Evolutionary conservation across 35 echinoderm and acorn worm species (phyloP), one percentile per base, ranked within the genome.

Genomic region (Acanthaster planci): DNA sequence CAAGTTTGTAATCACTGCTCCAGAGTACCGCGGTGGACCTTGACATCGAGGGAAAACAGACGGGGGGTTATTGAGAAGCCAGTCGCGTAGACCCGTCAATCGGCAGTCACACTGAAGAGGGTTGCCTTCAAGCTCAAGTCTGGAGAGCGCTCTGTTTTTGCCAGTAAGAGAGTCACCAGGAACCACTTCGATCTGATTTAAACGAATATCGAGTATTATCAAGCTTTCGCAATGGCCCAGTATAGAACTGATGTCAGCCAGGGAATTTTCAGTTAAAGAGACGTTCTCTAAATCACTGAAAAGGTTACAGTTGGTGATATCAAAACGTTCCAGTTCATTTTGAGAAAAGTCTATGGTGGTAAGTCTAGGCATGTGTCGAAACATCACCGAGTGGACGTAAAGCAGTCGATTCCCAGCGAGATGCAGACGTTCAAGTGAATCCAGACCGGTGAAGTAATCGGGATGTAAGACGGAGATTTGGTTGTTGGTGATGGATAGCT

Each of bases 21-120:
- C 64, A 31, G 22, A 26, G 26, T 31, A 72, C 23, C 23, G 26
- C 34, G 7, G 23, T 72, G 64, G 64, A 31, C 64, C 64, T 14
- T 72, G 64, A 72, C 64, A 72, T 31, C 23, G 29, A 35, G 64
- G 64, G 64, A 30, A 14, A 72, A 34, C 7, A 15, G 64, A 35
- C 15, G 64, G 64, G 26, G 64, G 64, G 30, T 72, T 72, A 26
- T 72, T 72, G 26, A 14, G 64, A 26, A 72, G 29, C 64, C 64
- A 72, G 64, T 72, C 64, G 23, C 64, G 64, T 29, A 72, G 7
- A 34, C 64, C 34, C 0, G 18, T 34, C 29, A 72, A 31, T 8
- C 64, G 26, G 29, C 64, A 72, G 64, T 72, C 64, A 72, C 64
- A 72, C 18, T 72, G 23, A 72, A 72, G 64, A 2, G 64, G 64